Evolutionary conservation across 1,140 invertebrate species (phyloP), one percentile per base, ranked within the genome.

Genomic region (Paralvinella palmiformis): DNA sequence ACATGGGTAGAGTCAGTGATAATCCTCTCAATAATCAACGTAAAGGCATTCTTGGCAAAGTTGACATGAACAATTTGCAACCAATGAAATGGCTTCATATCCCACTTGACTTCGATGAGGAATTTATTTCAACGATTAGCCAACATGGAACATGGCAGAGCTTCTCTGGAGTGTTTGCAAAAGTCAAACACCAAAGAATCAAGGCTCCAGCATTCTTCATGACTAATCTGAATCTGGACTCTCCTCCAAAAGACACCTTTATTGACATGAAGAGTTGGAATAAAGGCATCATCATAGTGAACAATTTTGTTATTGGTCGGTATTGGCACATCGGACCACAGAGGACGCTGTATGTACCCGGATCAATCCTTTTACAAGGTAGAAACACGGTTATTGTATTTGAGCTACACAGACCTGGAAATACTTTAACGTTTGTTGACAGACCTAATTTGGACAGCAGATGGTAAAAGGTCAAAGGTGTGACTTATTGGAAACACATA

Each of bases 221-320:
- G 15, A 7, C 55, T 35, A 5, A 27, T 24, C 32, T 31, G 55
- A 7, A 20, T 6, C 32, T 31, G 4, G 20, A 6, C n/a, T 20
- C 20, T 27, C 55, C 20, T 31, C 10, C 10, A 29, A 10, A 57
- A 15, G 56, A 57, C 20, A 63, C 45, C 36, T 62, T 62, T 32
- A 6, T 63, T 13, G 20, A 63, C 10, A 63, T 63, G 52, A 13
- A 22, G 20, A 31, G 59, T 32, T 71, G 65, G 63, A 64, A n/a
- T 17, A 63, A 60, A 72, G 85, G 85, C 22, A 74, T 85, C 48
- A 81, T 84, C 31, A 82, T 85, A 59, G 67, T 86, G 2, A 86
- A 86, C 73, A 84, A 84, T 5, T 85, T 85, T 65, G 83, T 85
- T 66, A 70, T 86, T 48, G 84, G 84, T 27, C 69, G 85, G 63